phyloP scores from a whole-genome alignment of 1,140 invertebrate genomes.

The Apolygus lucorum region DNA sequence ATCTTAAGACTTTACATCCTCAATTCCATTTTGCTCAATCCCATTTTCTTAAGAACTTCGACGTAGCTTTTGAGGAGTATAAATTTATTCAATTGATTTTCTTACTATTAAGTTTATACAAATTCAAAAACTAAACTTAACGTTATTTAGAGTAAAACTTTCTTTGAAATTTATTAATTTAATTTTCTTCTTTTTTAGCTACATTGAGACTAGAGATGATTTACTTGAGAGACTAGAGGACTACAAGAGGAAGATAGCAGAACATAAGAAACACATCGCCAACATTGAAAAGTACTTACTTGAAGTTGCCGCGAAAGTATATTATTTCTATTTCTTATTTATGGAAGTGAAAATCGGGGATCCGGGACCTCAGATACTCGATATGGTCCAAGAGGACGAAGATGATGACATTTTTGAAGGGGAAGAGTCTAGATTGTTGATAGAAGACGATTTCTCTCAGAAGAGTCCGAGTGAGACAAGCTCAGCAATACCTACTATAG shows the following conservation, averaged over 20 bases:
- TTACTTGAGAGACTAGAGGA: neutral
- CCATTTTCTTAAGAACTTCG: too few relatives aligned
- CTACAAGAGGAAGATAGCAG: neutral
- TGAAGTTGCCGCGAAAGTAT: constrained; percentile 1
- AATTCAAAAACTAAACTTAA: too few relatives aligned
- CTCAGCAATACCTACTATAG: neutral
- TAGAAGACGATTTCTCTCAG: neutral
- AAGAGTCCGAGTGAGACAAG: neutral
- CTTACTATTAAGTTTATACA: too few relatives aligned
- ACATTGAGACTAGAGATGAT: neutral
- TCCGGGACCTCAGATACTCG: constrained; percentile 10
- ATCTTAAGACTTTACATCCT: too few relatives aligned
- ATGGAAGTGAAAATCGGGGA: constrained; percentile 19
- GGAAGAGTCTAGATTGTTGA: neutral
- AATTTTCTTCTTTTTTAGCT: neutral
- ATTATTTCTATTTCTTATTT: constrained; percentile 10
- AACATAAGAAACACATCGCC: neutral
- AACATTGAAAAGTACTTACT: constrained; percentile 7
- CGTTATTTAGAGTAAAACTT: too few relatives aligned
- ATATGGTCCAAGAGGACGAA: constrained; percentile 11
- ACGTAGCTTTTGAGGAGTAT: too few relatives aligned
- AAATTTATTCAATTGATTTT: too few relatives aligned
- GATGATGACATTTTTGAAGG: constrained; percentile 20
- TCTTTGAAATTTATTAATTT: too few relatives aligned
- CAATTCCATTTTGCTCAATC: too few relatives aligned